phyloP scores from a whole-genome alignment of 2,113 vertebrate species.

The Syrrhaptes paradoxus region DNA sequence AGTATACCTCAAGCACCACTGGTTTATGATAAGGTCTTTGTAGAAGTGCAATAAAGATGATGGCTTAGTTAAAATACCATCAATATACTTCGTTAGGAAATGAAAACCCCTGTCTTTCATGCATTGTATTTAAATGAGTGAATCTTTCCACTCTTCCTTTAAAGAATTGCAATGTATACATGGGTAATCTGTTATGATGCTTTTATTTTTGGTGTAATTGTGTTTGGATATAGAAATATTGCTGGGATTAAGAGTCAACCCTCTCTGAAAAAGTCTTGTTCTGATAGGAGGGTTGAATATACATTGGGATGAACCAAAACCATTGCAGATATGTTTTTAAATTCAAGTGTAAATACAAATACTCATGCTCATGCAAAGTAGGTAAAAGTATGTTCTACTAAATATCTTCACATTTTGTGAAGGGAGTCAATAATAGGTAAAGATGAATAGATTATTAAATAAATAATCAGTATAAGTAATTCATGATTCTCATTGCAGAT shows the following conservation, averaged over 20 bases:
- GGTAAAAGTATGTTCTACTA: background rate
- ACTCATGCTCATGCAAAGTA: background rate
- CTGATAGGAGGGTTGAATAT: background rate
- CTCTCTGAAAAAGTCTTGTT: background rate
- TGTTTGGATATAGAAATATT: background rate
- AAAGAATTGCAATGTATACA: background rate
- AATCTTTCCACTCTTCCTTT: background rate
- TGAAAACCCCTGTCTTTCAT: background rate
- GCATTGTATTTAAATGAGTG: background rate
- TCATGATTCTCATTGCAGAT: background rate
- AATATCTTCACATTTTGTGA: background rate
- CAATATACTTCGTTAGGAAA: slow-evolving; percentile 27
- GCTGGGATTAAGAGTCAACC: background rate
- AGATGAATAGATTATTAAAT: background rate
- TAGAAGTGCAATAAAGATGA: slow-evolving; percentile 35
- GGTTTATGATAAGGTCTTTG: slow-evolving; percentile 48
- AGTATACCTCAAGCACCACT: background rate
- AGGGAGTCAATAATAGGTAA: background rate
- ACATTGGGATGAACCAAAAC: background rate
- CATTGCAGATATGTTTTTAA: background rate
- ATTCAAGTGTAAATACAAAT: background rate
- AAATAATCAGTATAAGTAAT: background rate
- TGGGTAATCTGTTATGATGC: background rate
- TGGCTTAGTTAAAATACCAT: slow-evolving; percentile 47
- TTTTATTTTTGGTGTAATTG: background rate